These are phyloP conservation scores for Baccha elongata DNA, from an alignment of 2,888 invertebrate genomes.

Conservation along the genomic window DNA sequence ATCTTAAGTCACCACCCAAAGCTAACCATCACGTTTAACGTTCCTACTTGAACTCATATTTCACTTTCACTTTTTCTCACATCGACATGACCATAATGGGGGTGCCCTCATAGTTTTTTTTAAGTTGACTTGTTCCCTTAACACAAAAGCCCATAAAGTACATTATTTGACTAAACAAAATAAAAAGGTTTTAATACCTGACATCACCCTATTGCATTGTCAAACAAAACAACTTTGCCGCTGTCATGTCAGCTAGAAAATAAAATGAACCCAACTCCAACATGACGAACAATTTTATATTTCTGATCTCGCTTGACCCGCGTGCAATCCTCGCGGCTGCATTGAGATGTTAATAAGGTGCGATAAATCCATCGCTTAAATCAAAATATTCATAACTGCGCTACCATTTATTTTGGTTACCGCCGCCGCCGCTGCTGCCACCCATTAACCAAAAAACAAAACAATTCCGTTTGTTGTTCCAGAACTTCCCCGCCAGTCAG, in stretches of 20 bases:
- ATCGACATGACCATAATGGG: slow-evolving; percentile 23
- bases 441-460: slow-evolving; percentile 61
- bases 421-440: slow-evolving; percentile 55
- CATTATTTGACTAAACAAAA: neutral
- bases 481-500: slow-evolving; percentile 51
- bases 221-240: slow-evolving; percentile 22
- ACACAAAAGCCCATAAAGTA: slow-evolving; percentile 53
- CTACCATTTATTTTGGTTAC: slow-evolving; percentile 52
- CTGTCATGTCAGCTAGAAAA: slow-evolving; percentile 28
- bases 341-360: slow-evolving; percentile 70
- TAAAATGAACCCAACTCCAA: slow-evolving; percentile 8
- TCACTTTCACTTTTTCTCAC: slow-evolving; percentile 61
- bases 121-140: slow-evolving; percentile 49
- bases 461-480: slow-evolving; percentile 39
- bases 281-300: slow-evolving; percentile 19
- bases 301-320: slow-evolving; percentile 45
- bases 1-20: neutral
- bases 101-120: slow-evolving; percentile 41
- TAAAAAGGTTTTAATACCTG: slow-evolving; percentile 33
- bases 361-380: slow-evolving; percentile 53
- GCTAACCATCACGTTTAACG: slow-evolving; percentile 15
- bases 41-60: slow-evolving; percentile 50
- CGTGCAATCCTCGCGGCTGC: slow-evolving; percentile 15
- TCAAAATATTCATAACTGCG: slow-evolving; percentile 57
- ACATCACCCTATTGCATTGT: slow-evolving; percentile 41